Evolutionary conservation across 2,113 vertebrate species (phyloP).

Genomic region (Podocnemis expansa): DNA sequence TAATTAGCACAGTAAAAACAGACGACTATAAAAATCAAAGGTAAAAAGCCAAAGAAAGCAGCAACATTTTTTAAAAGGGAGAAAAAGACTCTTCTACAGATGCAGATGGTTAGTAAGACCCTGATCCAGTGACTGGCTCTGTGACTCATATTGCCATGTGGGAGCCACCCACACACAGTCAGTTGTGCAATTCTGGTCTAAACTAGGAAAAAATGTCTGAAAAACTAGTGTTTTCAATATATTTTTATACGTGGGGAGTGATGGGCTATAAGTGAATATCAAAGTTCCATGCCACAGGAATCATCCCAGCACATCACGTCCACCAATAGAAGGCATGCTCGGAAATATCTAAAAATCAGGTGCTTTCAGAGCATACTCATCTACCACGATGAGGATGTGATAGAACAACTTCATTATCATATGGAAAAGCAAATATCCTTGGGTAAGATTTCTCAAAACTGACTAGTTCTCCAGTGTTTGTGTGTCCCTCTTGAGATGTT

Average conservation of each 20-base stretch:
- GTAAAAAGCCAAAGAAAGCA: not conserved
- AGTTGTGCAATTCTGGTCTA: constrained; percentile 17
- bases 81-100: not conserved
- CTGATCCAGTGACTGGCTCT: not conserved
- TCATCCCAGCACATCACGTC: not conserved
- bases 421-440: not conserved
- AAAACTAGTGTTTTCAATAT: not conserved
- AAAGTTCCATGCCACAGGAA: not conserved
- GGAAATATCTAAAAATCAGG: not conserved
- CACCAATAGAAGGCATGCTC: not conserved
- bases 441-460: not conserved
- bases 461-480: rapidly evolving
- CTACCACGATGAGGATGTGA: rapidly evolving
- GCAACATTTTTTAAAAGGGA: not conserved
- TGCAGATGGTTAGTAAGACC: not conserved
- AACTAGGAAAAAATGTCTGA: not conserved
- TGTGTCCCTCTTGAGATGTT: rapidly evolving
- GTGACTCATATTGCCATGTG: too few relatives aligned
- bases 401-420: rapidly evolving
- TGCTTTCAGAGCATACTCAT: not conserved
- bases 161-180: constrained; percentile 8
- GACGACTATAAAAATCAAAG: not conserved
- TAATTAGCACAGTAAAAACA: not conserved
- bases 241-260: constrained; percentile 25
- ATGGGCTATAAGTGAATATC: not conserved